phyloP scores from a whole-genome alignment of 2,797 vertebrate species.

The Poeciliopsis turneri region DNA sequence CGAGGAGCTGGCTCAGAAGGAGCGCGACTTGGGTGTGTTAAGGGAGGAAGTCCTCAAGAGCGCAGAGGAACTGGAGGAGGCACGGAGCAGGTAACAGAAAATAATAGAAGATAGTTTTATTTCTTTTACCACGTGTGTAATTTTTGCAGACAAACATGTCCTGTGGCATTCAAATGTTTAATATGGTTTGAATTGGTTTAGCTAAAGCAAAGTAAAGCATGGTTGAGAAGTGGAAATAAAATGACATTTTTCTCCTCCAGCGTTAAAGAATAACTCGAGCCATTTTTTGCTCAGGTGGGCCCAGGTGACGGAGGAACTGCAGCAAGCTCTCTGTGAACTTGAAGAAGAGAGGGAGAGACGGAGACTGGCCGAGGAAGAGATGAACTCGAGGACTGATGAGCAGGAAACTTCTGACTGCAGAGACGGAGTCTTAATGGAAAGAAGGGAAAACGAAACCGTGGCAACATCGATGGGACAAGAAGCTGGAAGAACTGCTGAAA shows the following conservation, averaged over 20 bases:
- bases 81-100: conserved; percentile 68
- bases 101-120: not conserved
- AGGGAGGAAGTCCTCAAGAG: conserved; percentile 74
- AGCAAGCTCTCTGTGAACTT: conserved; percentile 64
- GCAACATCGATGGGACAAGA: conserved; percentile 25
- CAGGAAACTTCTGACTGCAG: conserved; percentile 72
- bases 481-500: conserved; percentile 31
- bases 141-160: not conserved
- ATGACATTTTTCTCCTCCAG: not conserved
- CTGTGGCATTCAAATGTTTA: not conserved
- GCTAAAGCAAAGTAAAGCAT: not conserved
- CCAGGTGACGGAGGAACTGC: conserved; percentile 80
- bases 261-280: not conserved
- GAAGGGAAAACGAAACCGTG: conserved; percentile 47
- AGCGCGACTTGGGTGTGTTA: conserved; percentile 74
- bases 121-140: not conserved
- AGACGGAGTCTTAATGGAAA: conserved; percentile 60
- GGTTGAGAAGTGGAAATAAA: not conserved
- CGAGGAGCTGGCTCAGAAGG: conserved; percentile 78
- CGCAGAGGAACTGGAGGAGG: conserved; percentile 78
- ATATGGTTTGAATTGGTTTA: not conserved
- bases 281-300: conserved; percentile 66
- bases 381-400: conserved; percentile 62
- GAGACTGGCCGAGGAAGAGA: conserved; percentile 68
- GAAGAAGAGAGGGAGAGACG: conserved; percentile 78